A percentile compares a stretch with the other conserved stretches of the same genome.
Evolutionary conservation across 1,140 invertebrate species (phyloP).

Genomic region (Sitobion miscanthi): DNA sequence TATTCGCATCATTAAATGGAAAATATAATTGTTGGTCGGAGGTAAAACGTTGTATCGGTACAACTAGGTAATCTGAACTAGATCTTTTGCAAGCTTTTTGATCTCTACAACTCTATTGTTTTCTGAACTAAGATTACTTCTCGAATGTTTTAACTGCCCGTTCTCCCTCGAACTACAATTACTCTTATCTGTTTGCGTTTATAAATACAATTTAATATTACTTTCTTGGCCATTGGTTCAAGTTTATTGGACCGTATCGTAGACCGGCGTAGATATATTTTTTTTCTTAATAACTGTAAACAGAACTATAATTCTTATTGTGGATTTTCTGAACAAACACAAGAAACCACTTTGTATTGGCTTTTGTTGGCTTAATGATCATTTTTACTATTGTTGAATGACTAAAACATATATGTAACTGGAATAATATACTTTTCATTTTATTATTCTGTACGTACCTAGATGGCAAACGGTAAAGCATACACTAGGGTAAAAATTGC

Average conservation of each 20-base stretch:
- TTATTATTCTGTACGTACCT: not conserved
- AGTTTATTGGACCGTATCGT: not conserved
- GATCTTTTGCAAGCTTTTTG: not conserved
- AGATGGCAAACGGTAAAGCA: not conserved
- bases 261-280: not conserved
- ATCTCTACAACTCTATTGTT: not conserved
- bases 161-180: not conserved
- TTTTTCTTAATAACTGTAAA: not conserved
- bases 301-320: not conserved
- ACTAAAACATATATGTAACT: constrained; percentile 9
- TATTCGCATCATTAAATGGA: not conserved
- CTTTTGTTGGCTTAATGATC: not conserved
- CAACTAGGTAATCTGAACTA: not conserved
- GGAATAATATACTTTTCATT: not conserved
- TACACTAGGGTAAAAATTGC: not conserved
- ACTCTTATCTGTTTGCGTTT: too few relatives aligned
- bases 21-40: not conserved
- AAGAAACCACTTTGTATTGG: not conserved
- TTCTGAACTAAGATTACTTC: not conserved
- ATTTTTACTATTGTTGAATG: not conserved
- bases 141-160: too few relatives aligned
- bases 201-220: not conserved
- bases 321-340: not conserved
- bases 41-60: not conserved
- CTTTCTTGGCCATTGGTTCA: not conserved